Conservation (phyloP, 2,113 vertebrate genomes). For the Pelecanus crispus region DNA sequence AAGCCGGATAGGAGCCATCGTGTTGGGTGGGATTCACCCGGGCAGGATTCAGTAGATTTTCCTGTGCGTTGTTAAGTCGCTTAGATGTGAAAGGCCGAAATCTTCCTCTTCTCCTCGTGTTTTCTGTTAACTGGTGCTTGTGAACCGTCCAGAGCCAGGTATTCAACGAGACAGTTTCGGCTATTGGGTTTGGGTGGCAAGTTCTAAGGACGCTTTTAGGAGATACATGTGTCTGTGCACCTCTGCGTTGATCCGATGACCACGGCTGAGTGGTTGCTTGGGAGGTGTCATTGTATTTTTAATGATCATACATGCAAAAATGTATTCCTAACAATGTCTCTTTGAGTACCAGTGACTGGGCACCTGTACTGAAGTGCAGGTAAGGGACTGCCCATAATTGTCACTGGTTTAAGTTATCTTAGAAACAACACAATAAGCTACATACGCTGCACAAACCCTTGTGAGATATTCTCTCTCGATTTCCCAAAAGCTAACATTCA, state of each 20-base stretch:
- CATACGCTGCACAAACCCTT: background rate
- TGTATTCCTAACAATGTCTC: background rate
- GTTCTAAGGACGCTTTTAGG: background rate
- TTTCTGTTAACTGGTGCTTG: background rate
- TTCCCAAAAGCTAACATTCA: background rate
- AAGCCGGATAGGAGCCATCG: too few relatives aligned
- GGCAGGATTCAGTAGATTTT: background rate
- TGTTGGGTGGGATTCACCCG: background rate
- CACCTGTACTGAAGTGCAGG: too few relatives aligned
- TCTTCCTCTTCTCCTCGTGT: background rate
- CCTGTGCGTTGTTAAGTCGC: too few relatives aligned
- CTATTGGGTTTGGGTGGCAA: background rate
- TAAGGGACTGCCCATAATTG: background rate
- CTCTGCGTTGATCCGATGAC: background rate
- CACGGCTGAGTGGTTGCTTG: background rate
- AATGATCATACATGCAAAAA: background rate
- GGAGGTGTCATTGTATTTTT: background rate
- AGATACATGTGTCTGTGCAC: background rate
- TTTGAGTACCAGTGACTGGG: too few relatives aligned
- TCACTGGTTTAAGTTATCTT: background rate
- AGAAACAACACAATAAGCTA: background rate
- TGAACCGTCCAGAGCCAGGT: background rate
- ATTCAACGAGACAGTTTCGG: rapidly evolving
- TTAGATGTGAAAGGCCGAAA: background rate
- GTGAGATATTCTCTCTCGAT: background rate